A percentile compares a stretch with the other conserved stretches of the same genome.
Conservation (phyloP, 2,113 vertebrate genomes). For the Vanacampus margaritifer region DNA sequence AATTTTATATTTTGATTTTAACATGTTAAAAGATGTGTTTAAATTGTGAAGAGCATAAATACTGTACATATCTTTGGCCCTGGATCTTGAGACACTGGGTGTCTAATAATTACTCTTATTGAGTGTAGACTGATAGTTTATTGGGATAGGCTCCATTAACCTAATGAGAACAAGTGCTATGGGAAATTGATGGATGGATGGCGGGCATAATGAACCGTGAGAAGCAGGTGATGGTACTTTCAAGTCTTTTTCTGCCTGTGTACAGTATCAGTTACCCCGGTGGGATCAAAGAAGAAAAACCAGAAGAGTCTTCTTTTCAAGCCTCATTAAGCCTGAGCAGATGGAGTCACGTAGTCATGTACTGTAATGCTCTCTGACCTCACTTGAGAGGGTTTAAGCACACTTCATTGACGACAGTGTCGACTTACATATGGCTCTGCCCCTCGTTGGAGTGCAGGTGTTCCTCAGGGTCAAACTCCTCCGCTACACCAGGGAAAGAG, state of each 20-base stretch:
- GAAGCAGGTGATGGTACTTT: not conserved
- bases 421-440: slow-evolving; percentile 72
- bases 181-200: not conserved
- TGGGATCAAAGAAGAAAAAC: slow-evolving; percentile 7
- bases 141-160: not conserved
- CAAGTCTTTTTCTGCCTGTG: not conserved
- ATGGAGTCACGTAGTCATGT: not conserved
- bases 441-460: slow-evolving; percentile 65
- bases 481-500: slow-evolving; percentile 49
- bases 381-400: not conserved
- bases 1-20: no score
- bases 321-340: slow-evolving; percentile 16
- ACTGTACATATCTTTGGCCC: no score
- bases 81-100: no score
- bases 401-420: not conserved
- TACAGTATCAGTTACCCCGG: not conserved
- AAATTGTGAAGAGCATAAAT: no score
- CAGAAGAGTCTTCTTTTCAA: slow-evolving; percentile 10
- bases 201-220: not conserved
- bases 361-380: not conserved
- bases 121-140: no score
- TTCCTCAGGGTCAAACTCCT: slow-evolving; percentile 77
- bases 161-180: not conserved
- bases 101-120: no score
- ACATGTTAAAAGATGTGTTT: no score